phyloP scores from a whole-genome alignment of 2,888 invertebrate species.

The Adelognathus sp. region DNA sequence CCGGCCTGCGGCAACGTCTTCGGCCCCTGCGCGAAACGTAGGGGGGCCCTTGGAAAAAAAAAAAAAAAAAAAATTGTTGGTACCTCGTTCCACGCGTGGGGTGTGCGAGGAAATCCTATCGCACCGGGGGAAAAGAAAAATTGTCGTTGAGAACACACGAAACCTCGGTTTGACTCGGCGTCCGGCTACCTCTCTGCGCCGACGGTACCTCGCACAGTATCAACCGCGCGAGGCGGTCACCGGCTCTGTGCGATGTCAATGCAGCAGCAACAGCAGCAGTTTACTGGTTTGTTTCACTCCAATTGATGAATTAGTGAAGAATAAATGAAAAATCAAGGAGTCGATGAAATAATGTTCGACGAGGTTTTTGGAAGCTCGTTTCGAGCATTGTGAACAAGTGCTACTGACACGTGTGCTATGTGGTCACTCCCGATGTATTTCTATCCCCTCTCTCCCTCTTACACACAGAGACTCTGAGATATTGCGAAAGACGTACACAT shows the following conservation, averaged over 20 bases:
- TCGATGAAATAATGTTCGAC: background rate
- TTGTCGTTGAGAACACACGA: too few species aligned
- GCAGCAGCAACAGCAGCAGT: conserved; percentile 51
- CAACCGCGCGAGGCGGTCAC: conserved; percentile 61
- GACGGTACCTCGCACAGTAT: conserved; percentile 53
- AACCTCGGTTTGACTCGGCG: conserved; percentile 39
- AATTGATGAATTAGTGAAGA: background rate
- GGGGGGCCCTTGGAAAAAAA: background rate
- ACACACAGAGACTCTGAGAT: background rate
- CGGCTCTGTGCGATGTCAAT: conserved; percentile 62
- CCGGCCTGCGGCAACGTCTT: conserved; percentile 40
- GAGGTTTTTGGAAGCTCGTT: too few species aligned
- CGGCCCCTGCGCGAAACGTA: background rate
- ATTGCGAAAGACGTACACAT: background rate
- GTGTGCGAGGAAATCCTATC: background rate
- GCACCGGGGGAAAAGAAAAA: conserved; percentile 28
- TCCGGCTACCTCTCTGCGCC: conserved; percentile 32
- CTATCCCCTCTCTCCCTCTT: background rate
- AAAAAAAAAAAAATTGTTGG: conserved; percentile 22
- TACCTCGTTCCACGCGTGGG: conserved; percentile 34
- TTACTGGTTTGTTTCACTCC: conserved; percentile 56
- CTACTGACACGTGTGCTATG: conserved; percentile 21
- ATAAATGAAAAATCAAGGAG: background rate
- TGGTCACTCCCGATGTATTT: background rate
- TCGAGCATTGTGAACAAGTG: too few species aligned